Evolutionary conservation across 2,113 vertebrate species (phyloP).

Genomic region (Rostratula benghalensis): DNA sequence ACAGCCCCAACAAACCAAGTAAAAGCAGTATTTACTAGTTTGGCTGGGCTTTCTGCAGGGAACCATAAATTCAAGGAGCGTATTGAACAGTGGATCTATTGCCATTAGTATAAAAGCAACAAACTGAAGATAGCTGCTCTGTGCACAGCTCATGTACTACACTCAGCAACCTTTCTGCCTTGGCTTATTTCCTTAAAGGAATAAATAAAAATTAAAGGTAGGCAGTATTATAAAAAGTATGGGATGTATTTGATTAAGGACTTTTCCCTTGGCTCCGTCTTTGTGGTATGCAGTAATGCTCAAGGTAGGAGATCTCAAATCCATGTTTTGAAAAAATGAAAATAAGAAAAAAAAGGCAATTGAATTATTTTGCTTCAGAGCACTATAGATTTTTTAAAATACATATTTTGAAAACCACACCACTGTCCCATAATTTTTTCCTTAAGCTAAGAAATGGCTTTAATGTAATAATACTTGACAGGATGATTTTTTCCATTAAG

Average conservation of each 20-base stretch:
- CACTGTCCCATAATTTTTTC: not conserved
- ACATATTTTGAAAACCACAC: not conserved
- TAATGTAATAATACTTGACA: not conserved
- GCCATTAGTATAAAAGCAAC: not conserved
- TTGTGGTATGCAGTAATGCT: fast-evolving
- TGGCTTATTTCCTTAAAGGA: not conserved
- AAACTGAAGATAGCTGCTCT: not conserved
- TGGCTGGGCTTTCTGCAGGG: not conserved
- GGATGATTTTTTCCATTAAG: not conserved
- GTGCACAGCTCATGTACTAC: not conserved
- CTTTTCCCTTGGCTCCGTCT: not conserved
- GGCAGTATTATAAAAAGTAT: not conserved
- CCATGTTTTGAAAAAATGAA: not conserved
- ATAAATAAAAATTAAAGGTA: not conserved
- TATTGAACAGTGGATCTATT: not conserved
- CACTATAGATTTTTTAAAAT: not conserved
- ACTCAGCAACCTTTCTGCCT: not conserved
- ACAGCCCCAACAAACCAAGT: not conserved
- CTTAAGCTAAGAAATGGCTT: not conserved
- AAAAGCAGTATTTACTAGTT: not conserved
- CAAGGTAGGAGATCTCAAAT: not conserved
- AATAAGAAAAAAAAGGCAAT: not conserved
- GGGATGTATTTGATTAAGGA: not conserved
- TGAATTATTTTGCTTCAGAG: not conserved
- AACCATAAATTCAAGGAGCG: not conserved